phyloP scores from a whole-genome alignment of 2,888 invertebrate species.

The Nezara viridula region DNA sequence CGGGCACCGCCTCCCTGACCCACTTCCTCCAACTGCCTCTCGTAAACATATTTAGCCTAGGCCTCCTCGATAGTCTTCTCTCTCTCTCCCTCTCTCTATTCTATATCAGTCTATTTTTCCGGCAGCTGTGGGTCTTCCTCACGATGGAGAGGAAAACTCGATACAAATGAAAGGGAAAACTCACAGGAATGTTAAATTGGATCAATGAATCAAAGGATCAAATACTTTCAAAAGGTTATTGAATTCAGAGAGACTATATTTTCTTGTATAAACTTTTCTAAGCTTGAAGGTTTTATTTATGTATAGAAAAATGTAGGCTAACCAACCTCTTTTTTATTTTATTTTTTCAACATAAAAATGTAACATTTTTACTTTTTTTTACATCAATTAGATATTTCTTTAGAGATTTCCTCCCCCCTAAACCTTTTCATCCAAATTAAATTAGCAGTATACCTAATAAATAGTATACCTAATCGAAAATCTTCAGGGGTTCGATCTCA shows the following conservation, averaged over 20 bases:
- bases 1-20: slow-evolving; percentile 52
- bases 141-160: neutral
- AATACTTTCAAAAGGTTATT: neutral
- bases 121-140: neutral
- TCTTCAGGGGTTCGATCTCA: too few species aligned
- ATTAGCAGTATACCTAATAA: too few species aligned
- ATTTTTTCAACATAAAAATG: too few species aligned
- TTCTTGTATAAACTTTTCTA: neutral
- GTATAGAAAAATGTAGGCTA: too few species aligned
- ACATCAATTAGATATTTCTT: too few species aligned
- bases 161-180: neutral
- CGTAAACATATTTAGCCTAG: slow-evolving; percentile 43
- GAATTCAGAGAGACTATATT: neutral
- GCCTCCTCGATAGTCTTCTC: neutral
- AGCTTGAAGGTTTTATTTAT: too few species aligned
- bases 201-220: neutral
- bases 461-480: too few species aligned
- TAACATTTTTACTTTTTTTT: too few species aligned
- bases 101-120: neutral
- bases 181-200: neutral
- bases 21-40: slow-evolving; percentile 12
- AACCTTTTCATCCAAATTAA: too few species aligned
- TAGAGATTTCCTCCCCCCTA: too few species aligned
- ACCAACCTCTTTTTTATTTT: too few species aligned
- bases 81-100: too few species aligned